Evolutionary conservation across 2,888 invertebrate species (phyloP).

Genomic region (Cetonia aurata): DNA sequence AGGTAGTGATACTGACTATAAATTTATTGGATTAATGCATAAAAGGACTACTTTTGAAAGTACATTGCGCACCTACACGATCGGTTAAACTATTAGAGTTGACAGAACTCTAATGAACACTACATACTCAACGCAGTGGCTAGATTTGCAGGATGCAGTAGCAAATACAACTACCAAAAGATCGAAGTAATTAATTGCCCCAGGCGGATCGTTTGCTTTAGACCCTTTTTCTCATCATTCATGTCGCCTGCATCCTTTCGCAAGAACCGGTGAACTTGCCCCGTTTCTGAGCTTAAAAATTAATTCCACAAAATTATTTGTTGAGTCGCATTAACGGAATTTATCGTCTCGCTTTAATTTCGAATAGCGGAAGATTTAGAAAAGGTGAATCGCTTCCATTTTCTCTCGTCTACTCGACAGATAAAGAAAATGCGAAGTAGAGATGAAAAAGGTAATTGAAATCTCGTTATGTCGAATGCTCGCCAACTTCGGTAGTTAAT

Average conservation of each 20-base stretch:
- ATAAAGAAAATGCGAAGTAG: conserved; percentile 9
- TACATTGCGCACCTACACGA: no score
- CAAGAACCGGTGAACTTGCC: conserved; percentile 10
- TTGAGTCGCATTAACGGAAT: conserved; percentile 35
- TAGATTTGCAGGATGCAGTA: conserved; percentile 38
- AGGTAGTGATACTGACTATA: no score
- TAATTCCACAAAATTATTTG: conserved; percentile 40
- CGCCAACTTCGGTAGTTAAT: conserved; percentile 21
- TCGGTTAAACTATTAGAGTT: no score
- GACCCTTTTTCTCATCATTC: conserved; percentile 18
- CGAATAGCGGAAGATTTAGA: conserved; percentile 17
- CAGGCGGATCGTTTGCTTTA: conserved; percentile 28
- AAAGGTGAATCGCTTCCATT: conserved; percentile 13
- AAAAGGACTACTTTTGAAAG: no score
- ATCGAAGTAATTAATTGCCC: conserved; percentile 40
- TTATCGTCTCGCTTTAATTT: conserved; percentile 34
- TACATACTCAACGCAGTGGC: neutral
- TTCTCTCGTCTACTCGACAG: neutral
- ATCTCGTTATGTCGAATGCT: conserved; percentile 21
- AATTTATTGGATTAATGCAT: no score
- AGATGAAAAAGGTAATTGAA: conserved; percentile 26
- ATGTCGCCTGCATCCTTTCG: conserved; percentile 7
- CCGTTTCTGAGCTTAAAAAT: conserved; percentile 40
- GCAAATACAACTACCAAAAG: conserved; percentile 44
- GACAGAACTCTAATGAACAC: neutral